Evolutionary conservation across 2,113 vertebrate species (phyloP).

Genomic region (Rattus rattus): DNA sequence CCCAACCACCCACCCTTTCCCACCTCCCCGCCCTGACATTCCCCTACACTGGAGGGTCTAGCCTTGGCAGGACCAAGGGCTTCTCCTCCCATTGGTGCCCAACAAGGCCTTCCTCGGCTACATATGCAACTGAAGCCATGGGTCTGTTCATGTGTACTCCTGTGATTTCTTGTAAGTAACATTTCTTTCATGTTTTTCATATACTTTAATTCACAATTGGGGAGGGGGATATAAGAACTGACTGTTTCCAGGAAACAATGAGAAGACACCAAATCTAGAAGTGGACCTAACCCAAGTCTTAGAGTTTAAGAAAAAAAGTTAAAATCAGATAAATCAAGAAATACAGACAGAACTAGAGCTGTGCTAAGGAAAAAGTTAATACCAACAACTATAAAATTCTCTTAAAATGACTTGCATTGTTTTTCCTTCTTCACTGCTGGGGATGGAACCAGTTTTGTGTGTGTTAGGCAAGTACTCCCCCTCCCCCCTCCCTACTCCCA

Average conservation of each 20-base stretch:
- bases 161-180: not conserved
- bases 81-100: too few relatives aligned
- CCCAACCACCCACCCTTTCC: too few relatives aligned
- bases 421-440: not conserved
- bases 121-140: too few relatives aligned
- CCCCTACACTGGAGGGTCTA: too few relatives aligned
- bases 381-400: not conserved
- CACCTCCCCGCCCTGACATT: too few relatives aligned
- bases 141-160: too few relatives aligned
- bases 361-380: constrained; percentile 23
- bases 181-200: constrained; percentile 22
- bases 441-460: not conserved
- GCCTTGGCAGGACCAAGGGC: too few relatives aligned
- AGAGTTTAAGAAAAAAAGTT: constrained; percentile 6
- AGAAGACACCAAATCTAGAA: constrained; percentile 17
- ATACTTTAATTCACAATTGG: constrained; percentile 18
- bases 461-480: not conserved
- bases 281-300: not conserved
- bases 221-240: not conserved
- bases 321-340: constrained; percentile 28
- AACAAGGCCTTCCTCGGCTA: too few relatives aligned
- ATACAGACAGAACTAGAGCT: not conserved
- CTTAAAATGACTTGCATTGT: not conserved
- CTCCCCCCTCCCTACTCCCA: too few relatives aligned
- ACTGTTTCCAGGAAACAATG: not conserved